Percentiles rank a stretch among this genome's conserved stretches.
These are phyloP conservation scores for Hyles vespertilio DNA, from an alignment of 1,140 invertebrate species.

Conservation along the genomic window DNA sequence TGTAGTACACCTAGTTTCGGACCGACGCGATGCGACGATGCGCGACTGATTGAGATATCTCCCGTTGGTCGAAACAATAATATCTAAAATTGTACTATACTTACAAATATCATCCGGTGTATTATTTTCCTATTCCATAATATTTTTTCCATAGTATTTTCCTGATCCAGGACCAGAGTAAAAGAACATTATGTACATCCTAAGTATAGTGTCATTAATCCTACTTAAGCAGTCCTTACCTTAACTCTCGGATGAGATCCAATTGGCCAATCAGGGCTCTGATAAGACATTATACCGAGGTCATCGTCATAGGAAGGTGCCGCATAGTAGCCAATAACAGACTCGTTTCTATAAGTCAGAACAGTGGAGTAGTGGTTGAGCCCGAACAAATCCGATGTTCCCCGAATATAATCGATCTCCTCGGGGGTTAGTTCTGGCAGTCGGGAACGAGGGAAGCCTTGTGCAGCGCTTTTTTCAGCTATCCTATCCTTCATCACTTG, in stretches of 20 bases:
- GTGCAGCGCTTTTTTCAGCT: conserved; percentile 43
- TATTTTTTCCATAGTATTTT: too few relatives aligned
- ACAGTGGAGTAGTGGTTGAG: conserved; percentile 74
- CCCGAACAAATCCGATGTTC: conserved; percentile 76
- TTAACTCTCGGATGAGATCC: conserved; percentile 1
- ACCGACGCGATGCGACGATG: too few relatives aligned
- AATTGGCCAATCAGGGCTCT: conserved; percentile 16
- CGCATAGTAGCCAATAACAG: conserved; percentile 8
- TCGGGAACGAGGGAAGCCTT: conserved; percentile 2
- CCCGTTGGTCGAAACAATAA: too few relatives aligned
- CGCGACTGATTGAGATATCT: too few relatives aligned
- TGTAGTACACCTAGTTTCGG: too few relatives aligned
- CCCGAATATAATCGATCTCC: conserved; percentile 15
- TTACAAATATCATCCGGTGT: too few relatives aligned
- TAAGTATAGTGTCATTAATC: too few relatives aligned
- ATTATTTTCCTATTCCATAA: too few relatives aligned
- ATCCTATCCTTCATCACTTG: conserved; percentile 70
- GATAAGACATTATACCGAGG: conserved; percentile 6
- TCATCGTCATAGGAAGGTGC: conserved; percentile 25
- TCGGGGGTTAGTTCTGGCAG: conserved; percentile 41
- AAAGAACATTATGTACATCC: too few relatives aligned
- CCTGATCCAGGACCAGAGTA: too few relatives aligned
- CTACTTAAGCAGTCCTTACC: not conserved
- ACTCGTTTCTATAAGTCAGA: conserved; percentile 18
- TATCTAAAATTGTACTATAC: too few relatives aligned